phyloP scores from a whole-genome alignment of 1,140 invertebrate genomes.

The Cotesia glomerata region DNA sequence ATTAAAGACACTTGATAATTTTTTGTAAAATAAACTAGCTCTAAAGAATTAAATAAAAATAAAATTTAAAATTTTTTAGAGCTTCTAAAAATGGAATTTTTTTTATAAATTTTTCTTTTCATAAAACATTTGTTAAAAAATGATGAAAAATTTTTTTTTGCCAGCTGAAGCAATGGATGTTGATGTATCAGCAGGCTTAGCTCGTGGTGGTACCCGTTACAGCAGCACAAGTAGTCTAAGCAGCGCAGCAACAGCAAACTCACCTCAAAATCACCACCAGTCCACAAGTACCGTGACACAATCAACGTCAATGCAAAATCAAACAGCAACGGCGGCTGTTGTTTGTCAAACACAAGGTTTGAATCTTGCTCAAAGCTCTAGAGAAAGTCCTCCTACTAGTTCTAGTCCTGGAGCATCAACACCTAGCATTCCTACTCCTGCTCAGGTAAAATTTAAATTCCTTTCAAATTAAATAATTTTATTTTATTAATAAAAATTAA shows the following conservation, averaged over 20 bases:
- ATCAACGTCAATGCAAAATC: constrained; percentile 52
- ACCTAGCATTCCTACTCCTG: constrained; percentile 56
- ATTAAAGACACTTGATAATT: too few relatives aligned
- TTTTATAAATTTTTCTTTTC: too few relatives aligned
- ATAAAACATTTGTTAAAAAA: too few relatives aligned
- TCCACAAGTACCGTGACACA: constrained; percentile 36
- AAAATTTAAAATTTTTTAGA: too few relatives aligned
- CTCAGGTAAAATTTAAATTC: constrained; percentile 44
- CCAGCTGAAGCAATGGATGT: constrained; percentile 56
- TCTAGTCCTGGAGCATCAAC: constrained; percentile 53
- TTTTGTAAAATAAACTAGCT: too few relatives aligned
- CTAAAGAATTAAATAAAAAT: too few relatives aligned
- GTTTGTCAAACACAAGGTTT: constrained; percentile 60
- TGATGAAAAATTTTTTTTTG: too few relatives aligned
- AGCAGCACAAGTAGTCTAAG: constrained; percentile 61
- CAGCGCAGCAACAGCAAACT: constrained; percentile 55
- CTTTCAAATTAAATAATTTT: not conserved
- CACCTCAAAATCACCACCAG: constrained; percentile 51
- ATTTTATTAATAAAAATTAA: not conserved
- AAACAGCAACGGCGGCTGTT: constrained; percentile 53
- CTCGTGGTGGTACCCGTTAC: constrained; percentile 58
- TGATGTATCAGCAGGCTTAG: constrained; percentile 48
- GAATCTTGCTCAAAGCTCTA: constrained; percentile 56
- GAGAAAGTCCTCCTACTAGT: constrained; percentile 56
- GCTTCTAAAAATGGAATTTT: too few relatives aligned